Conservation (phyloP, 2,113 vertebrate species). For the Toxotes chatareus region DNA sequence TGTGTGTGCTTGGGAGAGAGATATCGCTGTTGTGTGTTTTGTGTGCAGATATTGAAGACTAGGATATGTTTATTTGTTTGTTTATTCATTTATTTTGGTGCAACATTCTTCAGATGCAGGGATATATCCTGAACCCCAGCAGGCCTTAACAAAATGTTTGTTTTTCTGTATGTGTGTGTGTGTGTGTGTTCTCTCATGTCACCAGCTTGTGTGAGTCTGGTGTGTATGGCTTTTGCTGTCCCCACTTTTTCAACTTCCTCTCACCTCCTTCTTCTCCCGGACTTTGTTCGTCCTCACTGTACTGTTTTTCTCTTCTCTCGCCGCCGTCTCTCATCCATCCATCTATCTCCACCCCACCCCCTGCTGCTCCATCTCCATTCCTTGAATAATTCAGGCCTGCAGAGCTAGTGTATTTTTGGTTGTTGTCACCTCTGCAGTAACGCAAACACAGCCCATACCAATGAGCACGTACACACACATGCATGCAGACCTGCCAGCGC, state of each 20-base stretch:
- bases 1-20: background rate
- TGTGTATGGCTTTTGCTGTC: slow-evolving; percentile 30
- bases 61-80: slow-evolving; percentile 30
- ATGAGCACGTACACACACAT: background rate
- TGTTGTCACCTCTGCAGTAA: slow-evolving; percentile 67
- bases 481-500: background rate
- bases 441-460: slow-evolving; percentile 37
- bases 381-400: slow-evolving; percentile 73
- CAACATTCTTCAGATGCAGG: slow-evolving; percentile 18
- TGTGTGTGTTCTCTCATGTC: slow-evolving; percentile 11
- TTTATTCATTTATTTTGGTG: background rate
- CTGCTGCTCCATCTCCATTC: slow-evolving; percentile 35
- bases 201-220: background rate
- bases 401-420: slow-evolving; percentile 62
- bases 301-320: slow-evolving; percentile 19
- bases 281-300: slow-evolving; percentile 42
- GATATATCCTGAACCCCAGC: background rate
- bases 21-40: slow-evolving; percentile 40
- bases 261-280: background rate
- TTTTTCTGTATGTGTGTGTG: slow-evolving; percentile 12
- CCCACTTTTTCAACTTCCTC: slow-evolving; percentile 44
- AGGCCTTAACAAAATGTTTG: background rate
- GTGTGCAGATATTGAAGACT: slow-evolving; percentile 31
- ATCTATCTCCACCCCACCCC: slow-evolving; percentile 26
- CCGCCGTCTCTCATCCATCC: slow-evolving; percentile 39